phyloP scores from a whole-genome alignment of 1,140 invertebrate species.

The Scaptomyza montana region DNA sequence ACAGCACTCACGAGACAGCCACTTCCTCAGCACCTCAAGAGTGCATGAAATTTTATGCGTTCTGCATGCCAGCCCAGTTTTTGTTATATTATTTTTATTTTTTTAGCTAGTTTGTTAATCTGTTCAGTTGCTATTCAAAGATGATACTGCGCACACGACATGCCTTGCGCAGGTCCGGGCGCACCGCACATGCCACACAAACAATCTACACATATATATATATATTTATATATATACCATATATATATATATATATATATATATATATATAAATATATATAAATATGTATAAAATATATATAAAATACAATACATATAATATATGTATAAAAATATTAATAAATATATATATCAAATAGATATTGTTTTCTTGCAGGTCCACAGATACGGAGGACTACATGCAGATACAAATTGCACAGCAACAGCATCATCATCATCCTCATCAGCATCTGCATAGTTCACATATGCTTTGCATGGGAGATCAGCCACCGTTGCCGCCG shows the following conservation, averaged over 20 bases:
- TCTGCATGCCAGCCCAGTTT: slow-evolving; percentile 59
- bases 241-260: too few relatives aligned
- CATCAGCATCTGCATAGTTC: slow-evolving; percentile 83
- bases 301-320: too few relatives aligned
- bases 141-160: slow-evolving; percentile 81
- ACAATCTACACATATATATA: not conserved
- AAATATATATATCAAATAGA: not conserved
- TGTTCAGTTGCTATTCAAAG: slow-evolving; percentile 72
- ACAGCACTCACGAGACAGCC: slow-evolving; percentile 16
- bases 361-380: slow-evolving; percentile 58
- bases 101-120: slow-evolving; percentile 3
- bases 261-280: not conserved
- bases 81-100: not conserved
- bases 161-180: slow-evolving; percentile 74
- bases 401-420: slow-evolving; percentile 79
- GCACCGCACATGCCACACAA: not conserved
- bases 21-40: slow-evolving; percentile 67
- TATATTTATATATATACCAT: not conserved
- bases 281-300: too few relatives aligned
- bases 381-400: slow-evolving; percentile 83
- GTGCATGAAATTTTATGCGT: slow-evolving; percentile 83
- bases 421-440: slow-evolving; percentile 81
- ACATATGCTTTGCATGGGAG: slow-evolving; percentile 57
- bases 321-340: not conserved
- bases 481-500: slow-evolving; percentile 82